These are phyloP conservation scores for Achatina immaculata DNA, from an alignment of 1,140 invertebrate genomes.

Conservation along the genomic window DNA sequence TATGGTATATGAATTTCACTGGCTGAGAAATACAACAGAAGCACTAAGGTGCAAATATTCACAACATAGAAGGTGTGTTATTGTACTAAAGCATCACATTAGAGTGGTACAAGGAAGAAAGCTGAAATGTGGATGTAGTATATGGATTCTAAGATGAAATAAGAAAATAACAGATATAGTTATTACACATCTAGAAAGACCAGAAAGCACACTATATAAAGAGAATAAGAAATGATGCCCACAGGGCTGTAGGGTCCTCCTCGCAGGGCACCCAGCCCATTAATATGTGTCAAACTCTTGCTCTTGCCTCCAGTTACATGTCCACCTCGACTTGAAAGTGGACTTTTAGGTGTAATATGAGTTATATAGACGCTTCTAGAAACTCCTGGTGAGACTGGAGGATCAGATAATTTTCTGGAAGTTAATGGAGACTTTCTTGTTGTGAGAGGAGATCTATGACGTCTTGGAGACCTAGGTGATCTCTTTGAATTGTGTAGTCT, in stretches of 20 bases:
- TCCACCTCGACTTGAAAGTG: not conserved
- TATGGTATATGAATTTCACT: conserved; percentile 16
- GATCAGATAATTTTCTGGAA: conserved; percentile 2
- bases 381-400: not conserved
- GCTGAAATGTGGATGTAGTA: not conserved
- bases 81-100: not conserved
- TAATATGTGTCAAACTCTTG: not conserved
- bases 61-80: not conserved
- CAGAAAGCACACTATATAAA: not conserved
- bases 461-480: not conserved
- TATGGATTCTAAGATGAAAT: too few relatives aligned
- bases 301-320: not conserved
- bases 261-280: too few relatives aligned
- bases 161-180: too few relatives aligned
- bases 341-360: not conserved
- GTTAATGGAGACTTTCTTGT: not conserved
- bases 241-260: not conserved
- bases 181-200: not conserved
- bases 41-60: not conserved
- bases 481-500: conserved; percentile 10
- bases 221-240: not conserved
- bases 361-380: not conserved
- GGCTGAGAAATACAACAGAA: conserved; percentile 15
- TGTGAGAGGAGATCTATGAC: not conserved
- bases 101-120: not conserved